Evolutionary conservation across 2,888 invertebrate genomes (phyloP).

Genomic region (Oscheius onirici): DNA sequence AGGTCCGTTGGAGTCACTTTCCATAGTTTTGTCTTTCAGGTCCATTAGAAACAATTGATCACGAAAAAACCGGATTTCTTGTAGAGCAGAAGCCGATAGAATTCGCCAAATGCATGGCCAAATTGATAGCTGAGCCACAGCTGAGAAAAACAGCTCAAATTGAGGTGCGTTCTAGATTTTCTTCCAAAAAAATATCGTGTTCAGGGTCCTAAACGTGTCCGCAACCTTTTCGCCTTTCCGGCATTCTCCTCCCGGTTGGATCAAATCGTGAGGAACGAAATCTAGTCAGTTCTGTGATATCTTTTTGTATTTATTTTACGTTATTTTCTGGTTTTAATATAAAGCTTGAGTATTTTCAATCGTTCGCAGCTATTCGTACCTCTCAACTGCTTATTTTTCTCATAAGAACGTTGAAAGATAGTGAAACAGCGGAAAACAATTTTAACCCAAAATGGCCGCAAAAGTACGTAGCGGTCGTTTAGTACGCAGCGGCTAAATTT

Average conservation of each 20-base stretch:
- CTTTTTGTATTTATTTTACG: neutral
- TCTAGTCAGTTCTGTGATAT: neutral
- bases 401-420: no score
- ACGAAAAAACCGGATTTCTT: conserved; percentile 74
- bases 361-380: neutral
- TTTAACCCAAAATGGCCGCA: no score
- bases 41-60: conserved; percentile 86
- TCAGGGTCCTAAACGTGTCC: conserved; percentile 55
- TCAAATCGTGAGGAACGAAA: conserved; percentile 29
- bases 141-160: conserved; percentile 9
- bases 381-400: neutral
- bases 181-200: neutral
- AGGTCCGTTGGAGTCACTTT: no score
- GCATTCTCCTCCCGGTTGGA: conserved; percentile 53
- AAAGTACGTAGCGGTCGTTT: no score
- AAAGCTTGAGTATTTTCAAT: neutral
- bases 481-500: no score
- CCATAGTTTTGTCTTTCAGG: conserved; percentile 73
- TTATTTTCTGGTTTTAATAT: neutral
- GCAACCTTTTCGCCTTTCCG: conserved; percentile 55
- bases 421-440: no score
- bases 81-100: conserved; percentile 46
- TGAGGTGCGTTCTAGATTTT: neutral
- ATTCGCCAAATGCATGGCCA: conserved; percentile 59
- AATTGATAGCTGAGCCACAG: conserved; percentile 34